Percentiles rank a stretch among this genome's conserved stretches.
phyloP scores from a whole-genome alignment of 2,113 vertebrate genomes.

The western clawed frog (Xenopus tropicalis) region DNA sequence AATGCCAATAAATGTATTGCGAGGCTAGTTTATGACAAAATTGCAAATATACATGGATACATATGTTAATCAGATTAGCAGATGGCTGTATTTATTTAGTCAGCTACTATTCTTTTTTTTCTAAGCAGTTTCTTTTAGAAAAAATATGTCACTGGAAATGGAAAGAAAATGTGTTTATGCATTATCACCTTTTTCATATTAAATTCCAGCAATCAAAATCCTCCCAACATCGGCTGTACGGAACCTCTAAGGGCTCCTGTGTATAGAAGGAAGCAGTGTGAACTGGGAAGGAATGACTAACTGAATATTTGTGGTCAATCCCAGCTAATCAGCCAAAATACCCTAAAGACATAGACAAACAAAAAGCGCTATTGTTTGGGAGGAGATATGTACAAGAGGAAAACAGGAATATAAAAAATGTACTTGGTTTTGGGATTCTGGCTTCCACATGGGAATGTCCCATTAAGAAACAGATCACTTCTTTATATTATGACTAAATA shows the following conservation, averaged over 20 bases:
- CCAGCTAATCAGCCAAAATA: conserved; percentile 41
- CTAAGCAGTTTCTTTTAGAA: neutral
- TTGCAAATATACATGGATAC: conserved; percentile 2
- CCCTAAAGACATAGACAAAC: conserved; percentile 38
- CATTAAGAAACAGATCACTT: neutral
- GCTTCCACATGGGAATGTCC: neutral
- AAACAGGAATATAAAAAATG: conserved; percentile 1
- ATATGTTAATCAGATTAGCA: neutral
- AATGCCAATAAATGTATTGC: neutral
- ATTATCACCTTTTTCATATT: conserved; percentile 42
- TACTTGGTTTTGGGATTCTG: neutral
- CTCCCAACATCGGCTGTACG: neutral
- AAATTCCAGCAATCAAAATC: conserved; percentile 24
- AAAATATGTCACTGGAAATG: conserved; percentile 14
- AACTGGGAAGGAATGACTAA: conserved; percentile 38
- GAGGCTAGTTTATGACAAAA: neutral
- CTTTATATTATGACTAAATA: neutral
- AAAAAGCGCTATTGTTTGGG: conserved; percentile 30
- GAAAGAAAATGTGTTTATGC: conserved; percentile 35
- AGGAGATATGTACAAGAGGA: conserved; percentile 13
- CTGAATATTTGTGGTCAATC: conserved; percentile 38
- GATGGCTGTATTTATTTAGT: conserved; percentile 26
- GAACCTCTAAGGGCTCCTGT: conserved; percentile 17
- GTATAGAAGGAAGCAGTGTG: conserved; percentile 9
- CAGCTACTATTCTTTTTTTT: conserved; percentile 2